Percentiles rank a stretch among this genome's conserved stretches.
Conservation (phyloP, 2,113 vertebrate genomes). For the Canis aureus region DNA sequence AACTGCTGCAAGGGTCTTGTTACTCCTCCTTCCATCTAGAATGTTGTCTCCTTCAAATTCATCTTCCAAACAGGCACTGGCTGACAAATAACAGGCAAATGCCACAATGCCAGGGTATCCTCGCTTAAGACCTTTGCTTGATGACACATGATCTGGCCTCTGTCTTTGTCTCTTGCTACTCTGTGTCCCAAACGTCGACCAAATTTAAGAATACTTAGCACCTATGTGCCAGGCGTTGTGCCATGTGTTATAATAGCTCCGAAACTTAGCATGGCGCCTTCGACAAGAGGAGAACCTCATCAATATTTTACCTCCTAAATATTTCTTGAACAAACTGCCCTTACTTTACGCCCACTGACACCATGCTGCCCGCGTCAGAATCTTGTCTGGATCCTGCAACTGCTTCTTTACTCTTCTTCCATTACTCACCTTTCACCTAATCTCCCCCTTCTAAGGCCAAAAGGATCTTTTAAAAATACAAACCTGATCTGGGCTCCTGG, state of each 20-base stretch:
- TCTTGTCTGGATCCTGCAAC: not conserved
- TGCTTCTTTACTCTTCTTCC: not conserved
- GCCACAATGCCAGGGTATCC: not conserved
- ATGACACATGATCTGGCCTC: too few relatives aligned
- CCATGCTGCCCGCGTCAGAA: not conserved
- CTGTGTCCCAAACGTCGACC: not conserved
- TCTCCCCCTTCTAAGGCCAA: not conserved
- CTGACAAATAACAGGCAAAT: not conserved
- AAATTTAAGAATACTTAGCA: not conserved
- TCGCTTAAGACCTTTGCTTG: not conserved
- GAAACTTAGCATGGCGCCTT: not conserved
- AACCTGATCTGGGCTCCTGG: too few relatives aligned
- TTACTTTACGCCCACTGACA: not conserved
- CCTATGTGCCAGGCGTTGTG: accelerated
- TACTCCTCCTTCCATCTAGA: not conserved
- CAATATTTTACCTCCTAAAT: not conserved
- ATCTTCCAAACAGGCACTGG: not conserved
- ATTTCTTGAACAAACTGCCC: not conserved
- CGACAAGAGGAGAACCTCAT: not conserved
- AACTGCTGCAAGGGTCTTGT: not conserved
- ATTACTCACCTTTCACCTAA: not conserved
- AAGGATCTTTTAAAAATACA: not conserved
- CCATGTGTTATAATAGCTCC: too few relatives aligned
- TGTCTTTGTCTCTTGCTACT: not conserved
- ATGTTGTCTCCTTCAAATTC: not conserved